Evolutionary conservation across 1,140 invertebrate species (phyloP).

Genomic region (Zophobas morio): DNA sequence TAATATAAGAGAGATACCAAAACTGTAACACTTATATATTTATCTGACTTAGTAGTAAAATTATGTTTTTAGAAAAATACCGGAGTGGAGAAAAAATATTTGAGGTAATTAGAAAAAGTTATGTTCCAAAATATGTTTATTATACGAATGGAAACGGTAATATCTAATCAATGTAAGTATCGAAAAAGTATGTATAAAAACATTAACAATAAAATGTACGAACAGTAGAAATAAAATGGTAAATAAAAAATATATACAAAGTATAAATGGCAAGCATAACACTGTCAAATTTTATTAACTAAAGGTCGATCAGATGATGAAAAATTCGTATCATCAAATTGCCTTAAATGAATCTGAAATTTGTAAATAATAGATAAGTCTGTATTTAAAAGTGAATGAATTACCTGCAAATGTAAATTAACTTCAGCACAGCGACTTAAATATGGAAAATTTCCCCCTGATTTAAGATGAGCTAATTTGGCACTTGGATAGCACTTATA

Average conservation of each 20-base stretch:
- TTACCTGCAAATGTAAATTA: constrained; percentile 91
- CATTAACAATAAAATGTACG: constrained; percentile 1
- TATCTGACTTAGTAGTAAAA: too few species aligned
- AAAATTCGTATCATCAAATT: constrained; percentile 72
- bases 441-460: constrained; percentile 93
- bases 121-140: too few species aligned
- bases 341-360: constrained; percentile 72
- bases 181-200: constrained; percentile 2
- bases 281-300: constrained; percentile 48
- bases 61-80: constrained; percentile 55
- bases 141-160: too few species aligned
- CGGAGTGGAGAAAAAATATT: constrained; percentile 60
- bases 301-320: constrained; percentile 65
- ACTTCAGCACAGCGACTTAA: constrained; percentile 91
- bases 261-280: constrained; percentile 24
- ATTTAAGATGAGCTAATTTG: constrained; percentile 90
- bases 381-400: constrained; percentile 25
- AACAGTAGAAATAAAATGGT: constrained; percentile 1
- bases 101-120: background rate
- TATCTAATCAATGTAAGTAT: background rate
- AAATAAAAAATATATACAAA: background rate
- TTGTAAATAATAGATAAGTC: background rate
- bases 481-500: constrained; percentile 92
- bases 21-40: constrained; percentile 15
- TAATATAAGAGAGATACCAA: constrained; percentile 58